Percentiles rank a stretch among this genome's conserved stretches.
Conservation (phyloP, 2,888 invertebrate genomes). For the Ophioninae sp. region DNA sequence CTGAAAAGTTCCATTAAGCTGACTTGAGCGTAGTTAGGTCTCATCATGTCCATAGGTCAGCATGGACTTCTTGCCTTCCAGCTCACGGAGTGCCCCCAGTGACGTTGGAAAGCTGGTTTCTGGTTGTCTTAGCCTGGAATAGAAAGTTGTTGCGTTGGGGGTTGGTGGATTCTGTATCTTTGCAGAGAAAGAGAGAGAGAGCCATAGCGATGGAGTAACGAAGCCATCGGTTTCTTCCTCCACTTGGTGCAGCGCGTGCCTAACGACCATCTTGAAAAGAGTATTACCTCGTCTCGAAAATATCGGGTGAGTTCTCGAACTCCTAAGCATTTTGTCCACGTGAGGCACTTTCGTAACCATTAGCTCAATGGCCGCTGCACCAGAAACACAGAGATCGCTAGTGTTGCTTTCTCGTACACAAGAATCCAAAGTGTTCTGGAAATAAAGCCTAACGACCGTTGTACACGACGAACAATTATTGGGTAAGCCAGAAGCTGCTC, state of each 20-base stretch:
- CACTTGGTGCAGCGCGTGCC: constrained; percentile 39
- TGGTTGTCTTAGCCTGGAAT: constrained; percentile 32
- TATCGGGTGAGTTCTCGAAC: constrained; percentile 28
- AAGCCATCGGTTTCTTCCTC: constrained; percentile 27
- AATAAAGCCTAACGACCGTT: constrained; percentile 56
- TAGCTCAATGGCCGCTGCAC: constrained; percentile 42
- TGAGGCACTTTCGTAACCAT: constrained; percentile 56
- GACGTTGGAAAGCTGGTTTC: constrained; percentile 13
- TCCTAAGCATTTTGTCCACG: constrained; percentile 52
- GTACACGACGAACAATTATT: constrained; percentile 60
- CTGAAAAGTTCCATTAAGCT: constrained; percentile 53
- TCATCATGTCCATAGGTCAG: constrained; percentile 41
- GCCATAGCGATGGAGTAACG: constrained; percentile 31
- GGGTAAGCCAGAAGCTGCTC: constrained; percentile 38
- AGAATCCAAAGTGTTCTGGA: constrained; percentile 44
- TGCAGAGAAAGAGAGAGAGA: background rate
- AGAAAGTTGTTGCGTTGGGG: constrained; percentile 43
- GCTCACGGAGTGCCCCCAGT: constrained; percentile 48
- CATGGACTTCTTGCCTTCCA: constrained; percentile 48
- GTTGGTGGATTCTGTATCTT: constrained; percentile 41
- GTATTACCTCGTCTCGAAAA: constrained; percentile 48
- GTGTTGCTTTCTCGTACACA: constrained; percentile 18
- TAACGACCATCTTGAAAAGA: constrained; percentile 47
- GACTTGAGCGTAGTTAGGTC: constrained; percentile 26
- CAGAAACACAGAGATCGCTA: constrained; percentile 8